phyloP scores from a whole-genome alignment of 2,888 invertebrate species.

The Eucera pruinosa region DNA sequence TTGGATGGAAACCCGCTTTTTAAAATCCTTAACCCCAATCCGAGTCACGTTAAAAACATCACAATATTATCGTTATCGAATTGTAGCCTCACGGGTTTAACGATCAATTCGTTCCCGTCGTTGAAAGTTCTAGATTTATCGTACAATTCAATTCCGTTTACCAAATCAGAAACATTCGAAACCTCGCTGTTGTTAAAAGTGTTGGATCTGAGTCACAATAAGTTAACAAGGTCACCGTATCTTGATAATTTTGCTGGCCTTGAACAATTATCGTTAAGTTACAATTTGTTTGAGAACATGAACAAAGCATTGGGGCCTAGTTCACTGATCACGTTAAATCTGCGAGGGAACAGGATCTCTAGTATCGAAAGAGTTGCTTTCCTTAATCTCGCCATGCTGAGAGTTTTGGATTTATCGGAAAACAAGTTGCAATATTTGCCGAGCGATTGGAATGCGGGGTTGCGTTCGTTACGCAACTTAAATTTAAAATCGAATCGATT shows the following conservation, averaged over 20 bases:
- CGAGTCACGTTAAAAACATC: neutral
- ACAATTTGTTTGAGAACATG: neutral
- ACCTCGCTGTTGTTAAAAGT: no score
- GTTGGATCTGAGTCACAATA: conserved; percentile 19
- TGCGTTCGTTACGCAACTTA: neutral
- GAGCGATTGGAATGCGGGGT: neutral
- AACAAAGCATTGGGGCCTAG: rapidly evolving
- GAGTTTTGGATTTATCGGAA: conserved; percentile 66
- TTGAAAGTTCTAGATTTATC: no score
- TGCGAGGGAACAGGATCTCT: conserved; percentile 72
- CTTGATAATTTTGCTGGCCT: rapidly evolving
- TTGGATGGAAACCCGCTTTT: conserved; percentile 37
- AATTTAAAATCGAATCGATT: conserved; percentile 22
- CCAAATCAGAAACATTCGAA: no score
- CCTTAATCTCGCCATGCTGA: conserved; percentile 35
- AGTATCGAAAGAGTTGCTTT: conserved; percentile 64
- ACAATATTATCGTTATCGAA: conserved; percentile 8
- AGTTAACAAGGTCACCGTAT: neutral
- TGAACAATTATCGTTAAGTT: neutral
- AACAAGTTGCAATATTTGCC: conserved; percentile 62
- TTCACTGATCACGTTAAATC: conserved; percentile 65
- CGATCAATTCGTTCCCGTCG: rapidly evolving
- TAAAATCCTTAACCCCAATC: rapidly evolving
- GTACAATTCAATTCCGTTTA: no score
- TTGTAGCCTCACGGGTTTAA: neutral